phyloP scores from a whole-genome alignment of 2,797 vertebrate species.

The Sebastes flavidus region DNA sequence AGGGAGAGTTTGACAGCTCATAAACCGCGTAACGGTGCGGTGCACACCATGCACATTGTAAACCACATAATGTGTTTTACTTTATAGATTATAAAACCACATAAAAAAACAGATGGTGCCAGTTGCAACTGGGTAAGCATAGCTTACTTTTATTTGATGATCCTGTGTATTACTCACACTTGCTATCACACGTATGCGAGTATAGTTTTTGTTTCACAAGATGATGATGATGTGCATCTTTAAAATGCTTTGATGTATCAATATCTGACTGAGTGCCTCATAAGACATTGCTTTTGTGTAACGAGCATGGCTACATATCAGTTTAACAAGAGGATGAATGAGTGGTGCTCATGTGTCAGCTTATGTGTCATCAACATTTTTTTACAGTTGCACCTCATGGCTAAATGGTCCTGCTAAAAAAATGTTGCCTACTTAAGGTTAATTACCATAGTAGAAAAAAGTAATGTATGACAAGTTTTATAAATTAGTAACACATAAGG shows the following conservation, averaged over 20 bases:
- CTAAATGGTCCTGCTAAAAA: background rate
- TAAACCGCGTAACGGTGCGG: background rate
- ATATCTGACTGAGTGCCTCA: background rate
- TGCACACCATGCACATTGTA: background rate
- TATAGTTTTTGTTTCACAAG: background rate
- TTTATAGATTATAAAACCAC: slow-evolving; percentile 14
- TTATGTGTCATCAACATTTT: background rate
- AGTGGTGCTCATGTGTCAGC: background rate
- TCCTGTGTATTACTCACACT: background rate
- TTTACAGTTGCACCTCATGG: background rate
- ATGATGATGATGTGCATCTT: background rate
- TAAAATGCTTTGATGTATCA: background rate
- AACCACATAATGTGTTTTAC: slow-evolving; percentile 24
- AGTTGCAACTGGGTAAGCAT: background rate
- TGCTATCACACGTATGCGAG: background rate
- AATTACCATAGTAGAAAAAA: background rate
- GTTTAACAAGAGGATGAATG: background rate
- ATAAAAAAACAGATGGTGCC: background rate
- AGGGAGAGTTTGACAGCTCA: slow-evolving; percentile 13
- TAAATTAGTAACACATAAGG: background rate
- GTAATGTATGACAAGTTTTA: background rate
- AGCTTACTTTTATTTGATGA: background rate
- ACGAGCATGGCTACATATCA: background rate
- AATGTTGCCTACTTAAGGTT: background rate
- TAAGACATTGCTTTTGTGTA: background rate